A percentile compares a stretch with the other conserved stretches of the same genome.
phyloP scores from a whole-genome alignment of 2,888 invertebrate genomes.

The Phanerotoma sp. region DNA sequence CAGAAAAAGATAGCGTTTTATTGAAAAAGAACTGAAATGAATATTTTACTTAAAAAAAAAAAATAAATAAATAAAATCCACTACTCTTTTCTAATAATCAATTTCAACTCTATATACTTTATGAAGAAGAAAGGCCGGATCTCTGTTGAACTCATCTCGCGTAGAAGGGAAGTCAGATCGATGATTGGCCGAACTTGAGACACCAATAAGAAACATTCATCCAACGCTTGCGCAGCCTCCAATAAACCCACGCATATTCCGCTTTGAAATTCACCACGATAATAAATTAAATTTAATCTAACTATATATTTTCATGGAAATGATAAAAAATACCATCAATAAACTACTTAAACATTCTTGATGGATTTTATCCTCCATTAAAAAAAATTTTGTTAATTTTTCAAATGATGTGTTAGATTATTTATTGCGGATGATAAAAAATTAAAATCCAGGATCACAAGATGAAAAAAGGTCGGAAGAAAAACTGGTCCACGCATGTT shows the following conservation, averaged over 20 bases:
- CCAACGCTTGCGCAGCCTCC: slow-evolving; percentile 47
- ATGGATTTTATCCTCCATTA: too few relatives aligned
- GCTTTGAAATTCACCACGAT: slow-evolving; percentile 4
- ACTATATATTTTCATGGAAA: too few relatives aligned
- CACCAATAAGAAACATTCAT: slow-evolving; percentile 45
- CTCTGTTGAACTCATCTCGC: slow-evolving; percentile 32
- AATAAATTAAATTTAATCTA: background rate
- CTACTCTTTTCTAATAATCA: too few relatives aligned
- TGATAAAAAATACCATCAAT: too few relatives aligned
- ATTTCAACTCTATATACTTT: too few relatives aligned
- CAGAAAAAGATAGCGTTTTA: too few relatives aligned
- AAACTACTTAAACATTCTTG: too few relatives aligned
- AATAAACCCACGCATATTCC: slow-evolving; percentile 22
- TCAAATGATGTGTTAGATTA: too few relatives aligned
- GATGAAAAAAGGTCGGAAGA: slow-evolving; percentile 20
- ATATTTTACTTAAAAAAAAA: background rate
- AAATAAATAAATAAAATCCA: background rate
- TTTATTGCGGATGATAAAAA: too few relatives aligned
- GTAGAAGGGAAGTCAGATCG: slow-evolving; percentile 43
- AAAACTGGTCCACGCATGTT: slow-evolving; percentile 20
- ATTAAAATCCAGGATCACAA: too few relatives aligned
- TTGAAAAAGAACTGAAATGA: background rate
- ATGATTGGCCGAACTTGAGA: slow-evolving; percentile 42
- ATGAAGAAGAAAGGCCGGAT: slow-evolving; percentile 43
- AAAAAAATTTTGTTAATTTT: too few relatives aligned